Conservation (phyloP, 2,113 vertebrate species). For the Corvus cornix region DNA sequence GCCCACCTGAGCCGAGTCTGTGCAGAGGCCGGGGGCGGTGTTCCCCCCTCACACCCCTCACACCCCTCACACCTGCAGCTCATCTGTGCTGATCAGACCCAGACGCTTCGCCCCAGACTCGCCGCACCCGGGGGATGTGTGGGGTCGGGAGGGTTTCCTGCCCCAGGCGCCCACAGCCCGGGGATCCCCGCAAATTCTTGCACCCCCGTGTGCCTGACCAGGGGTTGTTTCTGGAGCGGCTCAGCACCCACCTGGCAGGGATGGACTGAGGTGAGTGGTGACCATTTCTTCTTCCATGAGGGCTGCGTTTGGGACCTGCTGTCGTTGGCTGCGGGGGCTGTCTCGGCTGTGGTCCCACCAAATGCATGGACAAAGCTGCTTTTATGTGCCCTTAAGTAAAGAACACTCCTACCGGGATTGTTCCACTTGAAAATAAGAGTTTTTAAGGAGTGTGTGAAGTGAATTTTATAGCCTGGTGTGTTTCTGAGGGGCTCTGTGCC, state of each 20-base stretch:
- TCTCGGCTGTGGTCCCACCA: rapidly evolving
- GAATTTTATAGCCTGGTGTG: rapidly evolving
- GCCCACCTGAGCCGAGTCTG: neutral
- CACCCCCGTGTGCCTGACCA: rapidly evolving
- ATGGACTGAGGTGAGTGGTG: neutral
- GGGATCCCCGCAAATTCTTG: rapidly evolving
- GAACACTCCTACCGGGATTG: rapidly evolving
- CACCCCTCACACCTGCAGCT: neutral
- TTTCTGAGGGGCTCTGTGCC: neutral
- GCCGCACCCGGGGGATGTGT: rapidly evolving
- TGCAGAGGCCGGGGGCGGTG: neutral
- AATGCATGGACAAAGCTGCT: rapidly evolving
- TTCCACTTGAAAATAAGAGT: neutral
- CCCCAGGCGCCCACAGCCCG: rapidly evolving
- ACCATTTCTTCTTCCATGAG: rapidly evolving
- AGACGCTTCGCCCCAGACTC: rapidly evolving
- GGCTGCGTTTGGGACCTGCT: rapidly evolving
- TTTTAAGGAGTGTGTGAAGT: rapidly evolving
- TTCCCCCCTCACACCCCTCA: too few relatives aligned
- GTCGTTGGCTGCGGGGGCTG: rapidly evolving
- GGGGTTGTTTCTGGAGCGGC: rapidly evolving
- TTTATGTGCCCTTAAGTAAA: rapidly evolving
- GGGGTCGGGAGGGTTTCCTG: neutral
- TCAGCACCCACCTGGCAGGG: rapidly evolving
- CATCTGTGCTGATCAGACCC: rapidly evolving